A percentile compares a stretch with the other conserved stretches of the same genome.
Evolutionary conservation across 2,888 invertebrate species (phyloP).

Genomic region (Ctenicera cuprea): DNA sequence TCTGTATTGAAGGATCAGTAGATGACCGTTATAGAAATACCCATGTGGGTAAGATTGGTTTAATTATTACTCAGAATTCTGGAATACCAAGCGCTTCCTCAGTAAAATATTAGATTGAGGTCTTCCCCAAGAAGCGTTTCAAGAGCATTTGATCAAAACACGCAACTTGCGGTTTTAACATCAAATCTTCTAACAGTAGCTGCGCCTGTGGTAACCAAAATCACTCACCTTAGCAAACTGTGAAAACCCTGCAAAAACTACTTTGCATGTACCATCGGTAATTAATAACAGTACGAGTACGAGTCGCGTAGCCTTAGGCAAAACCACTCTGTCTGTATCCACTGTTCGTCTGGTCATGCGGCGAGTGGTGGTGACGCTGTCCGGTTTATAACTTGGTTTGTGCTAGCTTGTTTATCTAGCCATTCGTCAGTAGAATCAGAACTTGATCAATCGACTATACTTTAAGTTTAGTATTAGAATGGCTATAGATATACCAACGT

Average conservation of each 20-base stretch:
- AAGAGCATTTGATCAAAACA: too few relatives aligned
- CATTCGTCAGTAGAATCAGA: slow-evolving; percentile 6
- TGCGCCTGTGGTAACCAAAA: too few relatives aligned
- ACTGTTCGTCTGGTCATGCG: not conserved
- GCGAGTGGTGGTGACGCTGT: not conserved
- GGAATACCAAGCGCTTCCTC: not conserved
- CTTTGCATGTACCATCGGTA: too few relatives aligned
- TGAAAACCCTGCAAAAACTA: too few relatives aligned
- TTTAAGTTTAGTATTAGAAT: not conserved
- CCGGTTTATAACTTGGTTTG: not conserved
- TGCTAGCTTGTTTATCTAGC: not conserved
- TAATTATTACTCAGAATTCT: not conserved
- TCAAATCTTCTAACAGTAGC: too few relatives aligned
- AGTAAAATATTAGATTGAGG: not conserved
- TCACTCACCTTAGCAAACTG: too few relatives aligned
- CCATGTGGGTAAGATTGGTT: not conserved
- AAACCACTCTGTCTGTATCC: slow-evolving; percentile 28
- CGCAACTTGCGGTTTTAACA: too few relatives aligned
- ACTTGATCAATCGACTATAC: not conserved
- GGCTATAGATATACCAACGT: slow-evolving; percentile 15
- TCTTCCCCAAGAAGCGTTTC: too few relatives aligned
- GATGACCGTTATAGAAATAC: too few relatives aligned
- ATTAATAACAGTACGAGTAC: too few relatives aligned
- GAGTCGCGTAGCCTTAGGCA: slow-evolving; percentile 9
- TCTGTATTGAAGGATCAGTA: too few relatives aligned